These are phyloP conservation scores for Scytalopus superciliaris DNA, from an alignment of 2,113 vertebrate species.

Conservation along the genomic window DNA sequence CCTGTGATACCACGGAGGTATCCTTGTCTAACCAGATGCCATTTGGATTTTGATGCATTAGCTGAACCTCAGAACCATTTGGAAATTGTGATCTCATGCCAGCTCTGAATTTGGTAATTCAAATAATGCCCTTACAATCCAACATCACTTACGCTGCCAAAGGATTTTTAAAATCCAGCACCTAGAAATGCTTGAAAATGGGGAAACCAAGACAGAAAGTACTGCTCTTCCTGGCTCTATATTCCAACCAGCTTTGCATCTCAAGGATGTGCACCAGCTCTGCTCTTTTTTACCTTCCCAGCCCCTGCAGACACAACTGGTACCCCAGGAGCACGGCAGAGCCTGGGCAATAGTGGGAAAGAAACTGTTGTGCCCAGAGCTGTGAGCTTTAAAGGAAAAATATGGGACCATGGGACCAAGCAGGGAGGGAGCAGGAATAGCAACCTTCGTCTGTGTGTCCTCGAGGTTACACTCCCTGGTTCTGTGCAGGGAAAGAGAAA, in stretches of 20 bases:
- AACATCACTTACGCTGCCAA: fast-evolving
- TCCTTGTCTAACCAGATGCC: neutral
- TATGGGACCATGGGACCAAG: neutral
- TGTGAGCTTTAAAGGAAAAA: neutral
- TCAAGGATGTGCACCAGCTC: neutral
- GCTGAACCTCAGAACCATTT: neutral
- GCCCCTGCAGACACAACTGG: neutral
- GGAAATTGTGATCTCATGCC: neutral
- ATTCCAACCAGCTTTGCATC: neutral
- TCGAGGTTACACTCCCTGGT: neutral
- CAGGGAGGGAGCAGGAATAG: neutral
- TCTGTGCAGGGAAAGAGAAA: neutral
- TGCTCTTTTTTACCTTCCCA: neutral
- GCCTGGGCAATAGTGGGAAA: neutral
- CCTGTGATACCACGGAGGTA: neutral
- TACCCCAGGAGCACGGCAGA: neutral
- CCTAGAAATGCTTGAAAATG: neutral
- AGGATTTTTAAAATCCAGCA: neutral
- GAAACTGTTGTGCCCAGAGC: neutral
- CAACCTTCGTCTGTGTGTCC: neutral
- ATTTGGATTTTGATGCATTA: neutral
- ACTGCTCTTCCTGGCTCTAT: neutral
- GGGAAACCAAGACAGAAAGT: neutral
- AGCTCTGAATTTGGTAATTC: neutral
- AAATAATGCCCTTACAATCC: neutral